Base-by-base conservation (phyloP, 2,888 invertebrate genomes). In the Eristalinus aeneus region DNA sequence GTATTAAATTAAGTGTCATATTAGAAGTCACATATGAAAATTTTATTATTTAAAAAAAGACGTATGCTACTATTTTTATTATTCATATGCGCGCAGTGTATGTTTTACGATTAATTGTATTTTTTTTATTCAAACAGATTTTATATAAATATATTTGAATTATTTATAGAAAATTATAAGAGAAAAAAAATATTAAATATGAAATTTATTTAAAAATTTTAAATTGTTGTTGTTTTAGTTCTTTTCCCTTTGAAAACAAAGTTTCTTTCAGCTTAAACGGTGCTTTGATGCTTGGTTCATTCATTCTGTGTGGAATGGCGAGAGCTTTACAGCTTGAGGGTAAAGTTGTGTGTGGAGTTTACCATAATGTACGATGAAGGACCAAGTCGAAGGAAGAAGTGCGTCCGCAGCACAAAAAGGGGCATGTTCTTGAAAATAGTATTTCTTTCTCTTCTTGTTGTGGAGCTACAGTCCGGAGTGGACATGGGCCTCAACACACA, bases 1-100 rank as follows among this genome's bases (percentile, higher is more conserved):
- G 91, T 91, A 91, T 91, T 91, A 91, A 90, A 89, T 91, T 91
- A 91, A 92, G 91, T 92, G 91, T 92, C 92, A 92, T 92, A 92
- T 91, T 90, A 88, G 88, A 83, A 82, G 73, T 81, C 72, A 76
- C 63, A 69, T 72, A 75, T 68, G 32, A 65, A 72, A 64, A 58
- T 27, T n/a, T 76, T 69, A 64, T 69, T 20, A 34, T 64, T 72
- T 80, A 67, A 63, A 56, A 10, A 56, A 32, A 84, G 20, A 71
- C 34, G 53, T 60, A 73, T 85, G 78, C 73, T 83, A 83, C 69
- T 79, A 75, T 79, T 72, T 78, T 79, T 60, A 76, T 56, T 69
- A 79, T 81, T 76, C 75, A 85, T 85, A 76, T 86, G 82, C 78
- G 83, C 83, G 87, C 87, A 83, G 12, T 63, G 79, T 72, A 79